Percentiles rank a stretch among this genome's conserved stretches.
These are phyloP conservation scores for Elgonia sp. DNA, from an alignment of 2,888 invertebrate genomes.

Conservation along the genomic window DNA sequence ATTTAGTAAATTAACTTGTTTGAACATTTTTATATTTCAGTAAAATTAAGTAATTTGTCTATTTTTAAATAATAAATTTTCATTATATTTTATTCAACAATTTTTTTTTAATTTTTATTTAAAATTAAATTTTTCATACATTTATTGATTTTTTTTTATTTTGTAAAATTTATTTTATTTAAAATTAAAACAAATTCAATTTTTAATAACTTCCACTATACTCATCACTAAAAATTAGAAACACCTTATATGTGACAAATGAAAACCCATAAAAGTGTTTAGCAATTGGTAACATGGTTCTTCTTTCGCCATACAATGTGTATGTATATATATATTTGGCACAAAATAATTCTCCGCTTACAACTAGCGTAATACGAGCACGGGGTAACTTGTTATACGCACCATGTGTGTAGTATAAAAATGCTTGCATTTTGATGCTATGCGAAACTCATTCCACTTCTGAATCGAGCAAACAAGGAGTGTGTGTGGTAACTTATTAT, in stretches of 20 bases:
- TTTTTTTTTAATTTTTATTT: no score
- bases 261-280: constrained; percentile 61
- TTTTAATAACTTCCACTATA: no score
- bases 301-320: constrained; percentile 45
- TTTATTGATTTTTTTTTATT: no score
- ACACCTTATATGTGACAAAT: constrained; percentile 1
- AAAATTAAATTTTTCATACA: no score
- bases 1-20: no score
- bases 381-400: constrained; percentile 73
- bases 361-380: constrained; percentile 64
- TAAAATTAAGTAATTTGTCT: no score
- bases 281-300: constrained; percentile 45
- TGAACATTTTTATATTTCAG: no score
- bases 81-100: no score
- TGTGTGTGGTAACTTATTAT: constrained; percentile 83
- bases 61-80: no score
- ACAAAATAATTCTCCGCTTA: constrained; percentile 64
- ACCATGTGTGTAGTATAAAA: constrained; percentile 59
- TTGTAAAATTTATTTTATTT: no score
- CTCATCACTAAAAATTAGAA: no score
- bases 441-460: constrained; percentile 70
- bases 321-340: constrained; percentile 23
- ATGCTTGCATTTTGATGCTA: constrained; percentile 71
- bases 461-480: constrained; percentile 79
- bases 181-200: no score